Base-by-base conservation (phyloP, 2,888 invertebrate species). In the Drosophila picticornis region DNA sequence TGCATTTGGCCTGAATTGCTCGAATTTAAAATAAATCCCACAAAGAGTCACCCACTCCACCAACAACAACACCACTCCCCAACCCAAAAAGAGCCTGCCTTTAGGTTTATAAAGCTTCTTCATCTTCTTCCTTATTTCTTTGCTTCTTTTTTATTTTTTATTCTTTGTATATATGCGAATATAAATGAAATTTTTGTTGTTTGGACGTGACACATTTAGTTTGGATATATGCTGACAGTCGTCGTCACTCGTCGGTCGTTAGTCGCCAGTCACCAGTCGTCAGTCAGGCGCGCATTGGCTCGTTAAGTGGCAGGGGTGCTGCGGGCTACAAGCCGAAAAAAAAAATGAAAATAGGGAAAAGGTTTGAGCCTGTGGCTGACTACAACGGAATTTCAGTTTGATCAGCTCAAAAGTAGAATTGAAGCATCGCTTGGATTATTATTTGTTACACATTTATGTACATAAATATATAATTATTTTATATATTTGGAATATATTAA, bases 171-270 rank as follows among this genome's bases (percentile, higher is more conserved):
- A 70, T 81, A 80, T 85, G 86, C 75, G 90, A 83, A 88, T 86
- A 90, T 90, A 88, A 88, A 90, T 88, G 90, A 89, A 90, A 90
- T 89, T 90, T 90, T 90, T 90, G 90, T 87, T 87, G 88, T 81
- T 86, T 82, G 90, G 80, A 88, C 88, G 88, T 88, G 88, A 88
- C 90, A 90, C 90, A 88, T 90, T 88, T 88, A 88, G 89, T 88
- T 89, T 78, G 83, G 60, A 90, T 90, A 88, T 90, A 88, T 90
- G 83, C 83, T 75, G 81, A 75, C 81, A 83, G 81, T 80, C 69
- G 76, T 46, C 46, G 46, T 25, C 46, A 25, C 70, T 71, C 66
- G 53, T 38, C 60, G 29, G 46, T 46, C 43, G n/a, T 43, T n/a
- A 40, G 65, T 50, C 48, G 46, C 32, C 36, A 32, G 64, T 65